Evolutionary conservation across 2,797 vertebrate genomes (phyloP), one percentile per base, ranked within the genome.

Genomic region (Eleutherodactylus coqui): DNA sequence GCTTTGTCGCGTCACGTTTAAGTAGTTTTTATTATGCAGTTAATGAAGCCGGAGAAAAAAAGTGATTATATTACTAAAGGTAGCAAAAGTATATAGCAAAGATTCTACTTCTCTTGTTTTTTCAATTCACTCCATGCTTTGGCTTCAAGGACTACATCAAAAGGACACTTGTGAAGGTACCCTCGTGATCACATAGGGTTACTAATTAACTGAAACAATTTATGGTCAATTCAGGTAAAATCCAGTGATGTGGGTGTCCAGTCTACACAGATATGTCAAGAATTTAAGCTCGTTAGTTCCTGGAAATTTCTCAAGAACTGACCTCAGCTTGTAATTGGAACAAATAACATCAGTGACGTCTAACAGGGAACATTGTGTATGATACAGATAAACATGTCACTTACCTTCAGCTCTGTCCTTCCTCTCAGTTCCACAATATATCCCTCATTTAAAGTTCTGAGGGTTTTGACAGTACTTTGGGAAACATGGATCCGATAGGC

Each of bases 391-490:
- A 73, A 73, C 75, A 73, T 13, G 41, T 72, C 82, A 87, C 86
- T 84, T 87, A 87, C 86, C 86, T 87, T 87, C 41, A 87, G 55
- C 76, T 87, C 86, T 53, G 86, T 84, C 55, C 82, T 84, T 75
- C 86, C 86, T 67, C 86, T 73, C 32, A 87, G 79, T 80, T 87
- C 86, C 76, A 87, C 38, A 73, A 87, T 16, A 45, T 87, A 87
- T 16, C 86, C 86, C 49, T 87, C 86, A 55, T 87, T 87, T 80
- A 87, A 87, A 53, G 82, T 84, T 72, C 34, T 73, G n/a, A 87
- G 86, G 38, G 86, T 87, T 84, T 84, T 84, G 34, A 87, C 82
- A 51, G 86, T 87, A 21, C 86, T 87, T 29, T 87, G 86, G 75
- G 67, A 84, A 32, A 87, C 86, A 80, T 87, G 86, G 32, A 87